Base-by-base conservation (phyloP, 2,797 vertebrate species). In the Selene dorsalis region DNA sequence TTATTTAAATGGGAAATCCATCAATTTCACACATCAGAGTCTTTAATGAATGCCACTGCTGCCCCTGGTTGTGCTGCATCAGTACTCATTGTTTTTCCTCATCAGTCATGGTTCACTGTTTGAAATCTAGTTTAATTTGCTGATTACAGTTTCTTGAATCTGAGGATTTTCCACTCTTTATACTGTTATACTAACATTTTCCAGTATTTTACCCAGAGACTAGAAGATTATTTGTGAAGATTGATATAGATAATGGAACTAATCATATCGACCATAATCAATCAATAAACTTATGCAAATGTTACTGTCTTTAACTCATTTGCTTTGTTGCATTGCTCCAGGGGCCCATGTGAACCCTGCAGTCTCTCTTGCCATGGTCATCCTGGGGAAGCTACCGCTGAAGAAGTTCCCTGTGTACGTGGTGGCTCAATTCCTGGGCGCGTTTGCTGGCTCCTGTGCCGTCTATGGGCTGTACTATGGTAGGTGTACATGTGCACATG, bases 281-380 rank as follows among this genome's bases (percentile, higher is more conserved):
- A 7, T 35, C 32, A 35, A 35, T 35, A 8, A 35, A 6, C 18
- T 73, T 17, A 17, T 57, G 14, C 4, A 24, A 13, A 6, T 14
- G 5, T 53, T 24, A 14, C 12, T n/a, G 35, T 1, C 68, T 32
- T 58, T 32, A 39, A 1, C 0, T 38, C 0, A 16, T 62, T 6
- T 26, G 38, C 28, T 55, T 43, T 75, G 10, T 50, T 63, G 16
- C 18, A 4, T 63, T 65, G 17, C 87, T 93, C 28, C 89, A 99
- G 98, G 98, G 76, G 98, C 95, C 32, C 98, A 99, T 20, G 92
- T 99, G 83, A 99, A 99, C 91, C 98, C 98, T 11, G 98, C 98
- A 0, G 96, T 99, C 62, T 96, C 98, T 80, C 94, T 99, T 74
- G 97, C 98, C 68, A 96, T 99, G 97, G 96, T 96, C 47, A 91